Base-by-base conservation (phyloP, 1,140 invertebrate species). In the Drosophila mayri region DNA sequence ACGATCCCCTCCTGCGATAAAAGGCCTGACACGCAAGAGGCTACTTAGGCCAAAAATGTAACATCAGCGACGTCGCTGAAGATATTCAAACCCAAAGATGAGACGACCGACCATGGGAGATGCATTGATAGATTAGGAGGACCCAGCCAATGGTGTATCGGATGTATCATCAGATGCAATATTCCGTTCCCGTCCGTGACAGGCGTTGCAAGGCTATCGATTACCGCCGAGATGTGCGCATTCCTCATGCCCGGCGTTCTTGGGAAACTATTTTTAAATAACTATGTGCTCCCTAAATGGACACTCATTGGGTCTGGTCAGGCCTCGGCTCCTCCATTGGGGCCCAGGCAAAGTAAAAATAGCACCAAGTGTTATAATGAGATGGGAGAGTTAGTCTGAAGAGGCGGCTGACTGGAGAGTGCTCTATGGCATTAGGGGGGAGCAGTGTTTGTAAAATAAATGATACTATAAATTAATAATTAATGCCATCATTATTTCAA, bases 1-100 rank as follows among this genome's bases (percentile, higher is more conserved):
- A 68, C 46, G 65, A 68, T 68, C 65, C 44, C 62, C 37, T 25
- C 28, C 46, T 12, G 44, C 65, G 65, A 68, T 37, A 49, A 67
- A 67, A 65, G 22, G 30, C 40, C 49, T 25, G 76, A 71, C 83
- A 79, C 83, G 80, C 83, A 72, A 87, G 78, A 79, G 84, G 83
- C 84, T 85, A 87, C 83, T 87, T 87, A 83, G 76, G 80, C 79
- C 75, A 87, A 76, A 87, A 83, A 87, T 88, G 79, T 87, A 86
- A 73, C 84, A 79, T 66, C 62, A 49, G 52, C 40, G 47, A 25
- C 43, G 37, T 20, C 32, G 35, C 46, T 35, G 40, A 46, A 57
- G 67, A 82, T 76, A 81, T 73, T 77, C 64, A 63, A 41, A 64
- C 58, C 62, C 63, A 40, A 59, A 81, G 74, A 52, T 52, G 49